phyloP scores from a whole-genome alignment of 23 tunicate species.

The Aplidium turbinatum region DNA sequence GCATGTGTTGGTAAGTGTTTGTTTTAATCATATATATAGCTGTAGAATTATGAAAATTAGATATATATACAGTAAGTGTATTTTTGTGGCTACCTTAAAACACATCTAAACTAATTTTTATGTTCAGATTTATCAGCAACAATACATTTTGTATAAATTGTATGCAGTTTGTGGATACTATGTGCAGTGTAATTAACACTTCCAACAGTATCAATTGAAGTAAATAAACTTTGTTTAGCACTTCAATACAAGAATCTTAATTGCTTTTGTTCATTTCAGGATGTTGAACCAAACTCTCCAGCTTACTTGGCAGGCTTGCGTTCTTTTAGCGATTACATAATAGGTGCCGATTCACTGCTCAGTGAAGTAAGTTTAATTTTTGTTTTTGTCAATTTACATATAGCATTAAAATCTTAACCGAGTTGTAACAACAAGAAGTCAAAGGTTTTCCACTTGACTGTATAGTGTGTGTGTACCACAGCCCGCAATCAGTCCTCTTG shows the following conservation, averaged over 20 bases:
- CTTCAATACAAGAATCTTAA: background rate
- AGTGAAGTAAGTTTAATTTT: constrained; percentile 80
- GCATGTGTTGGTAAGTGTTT: constrained; percentile 90
- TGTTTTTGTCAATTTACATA: no score
- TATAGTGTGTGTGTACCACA: no score
- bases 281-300: constrained; percentile 97
- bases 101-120: background rate
- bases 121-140: background rate
- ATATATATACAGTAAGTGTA: background rate
- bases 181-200: background rate
- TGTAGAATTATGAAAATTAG: background rate
- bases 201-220: no score
- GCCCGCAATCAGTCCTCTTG: no score
- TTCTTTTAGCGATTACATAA: constrained; percentile 89
- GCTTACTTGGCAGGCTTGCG: constrained; percentile 94
- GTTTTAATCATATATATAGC: no score
- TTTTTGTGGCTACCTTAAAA: background rate
- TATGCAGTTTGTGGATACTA: background rate
- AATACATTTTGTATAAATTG: background rate
- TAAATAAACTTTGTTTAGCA: no score
- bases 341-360: constrained; percentile 94
- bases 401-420: no score
- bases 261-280: constrained; percentile 24
- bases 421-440: no score
- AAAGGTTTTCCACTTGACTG: no score